phyloP scores from a whole-genome alignment of 2,888 invertebrate species.

The Hyles lineata region DNA sequence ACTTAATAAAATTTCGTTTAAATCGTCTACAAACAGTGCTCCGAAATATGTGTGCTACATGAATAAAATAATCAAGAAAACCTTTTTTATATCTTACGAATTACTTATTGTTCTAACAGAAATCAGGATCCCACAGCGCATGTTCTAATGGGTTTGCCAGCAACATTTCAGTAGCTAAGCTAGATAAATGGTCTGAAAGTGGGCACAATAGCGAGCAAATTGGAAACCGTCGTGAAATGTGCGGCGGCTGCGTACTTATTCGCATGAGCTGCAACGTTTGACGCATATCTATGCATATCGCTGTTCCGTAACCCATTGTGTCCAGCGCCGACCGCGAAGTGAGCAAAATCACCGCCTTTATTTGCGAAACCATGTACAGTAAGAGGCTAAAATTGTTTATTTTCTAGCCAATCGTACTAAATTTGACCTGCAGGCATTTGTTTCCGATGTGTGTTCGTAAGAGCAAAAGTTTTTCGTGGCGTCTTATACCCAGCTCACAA shows the following conservation, averaged over 20 bases:
- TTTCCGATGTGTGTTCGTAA: too few species aligned
- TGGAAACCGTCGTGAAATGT: slow-evolving; percentile 67
- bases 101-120: too few species aligned
- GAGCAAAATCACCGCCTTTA: slow-evolving; percentile 77
- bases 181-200: slow-evolving; percentile 42
- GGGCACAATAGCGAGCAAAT: slow-evolving; percentile 50
- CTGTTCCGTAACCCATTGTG: slow-evolving; percentile 75
- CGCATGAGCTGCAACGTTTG: slow-evolving; percentile 69
- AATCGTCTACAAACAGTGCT: too few species aligned
- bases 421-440: too few species aligned
- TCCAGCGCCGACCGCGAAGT: slow-evolving; percentile 73
- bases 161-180: background rate
- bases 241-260: slow-evolving; percentile 62
- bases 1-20: too few species aligned
- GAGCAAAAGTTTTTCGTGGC: too few species aligned
- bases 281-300: slow-evolving; percentile 79
- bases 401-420: too few species aligned
- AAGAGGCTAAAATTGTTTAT: background rate
- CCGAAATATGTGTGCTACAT: too few species aligned
- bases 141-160: background rate
- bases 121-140: too few species aligned
- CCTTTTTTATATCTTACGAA: too few species aligned
- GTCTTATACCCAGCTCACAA: too few species aligned
- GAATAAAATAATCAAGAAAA: too few species aligned
- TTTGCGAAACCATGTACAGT: slow-evolving; percentile 68